Base-by-base conservation (phyloP, 2,888 invertebrate genomes). In the Calliscelio sp. region DNA sequence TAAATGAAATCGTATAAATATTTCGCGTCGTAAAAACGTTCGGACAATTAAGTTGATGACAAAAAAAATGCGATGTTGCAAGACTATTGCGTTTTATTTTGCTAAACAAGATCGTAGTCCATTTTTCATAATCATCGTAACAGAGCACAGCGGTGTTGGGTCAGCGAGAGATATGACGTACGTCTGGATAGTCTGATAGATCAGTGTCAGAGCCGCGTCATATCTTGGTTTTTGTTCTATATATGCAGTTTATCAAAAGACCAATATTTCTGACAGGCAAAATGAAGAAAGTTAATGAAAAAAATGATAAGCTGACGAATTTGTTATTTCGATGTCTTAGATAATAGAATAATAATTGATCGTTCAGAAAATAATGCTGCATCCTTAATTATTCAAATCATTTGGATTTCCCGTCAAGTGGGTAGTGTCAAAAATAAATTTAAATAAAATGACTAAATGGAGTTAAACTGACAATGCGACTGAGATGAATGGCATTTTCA, bases 101-200 rank as follows among this genome's bases (percentile, higher is more conserved):
- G n/a, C 22, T 51, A 18, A 32, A 68, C 20, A 22, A 63, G 61
- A 65, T 57, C 59, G 49, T 49, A 55, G 65, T 57, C 57, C 68
- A 61, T 53, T 68, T 80, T 74, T 75, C 66, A 74, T 65, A 51
- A 74, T 59, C 44, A 74, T 66, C 25, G 38, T 44, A 28, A 49
- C 20, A 38, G 25, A 73, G 32, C 61, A 65, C 55, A n/a, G n/a
- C 65, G 46, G 32, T 20, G 71, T 63, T 10, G 28, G 53, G 63
- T 70, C 44, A 63, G 20, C 18, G 20, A 16, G 20, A 63, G 41
- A 70, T 71, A 55, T 65, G 71, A 79, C 79, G 53, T 44, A 61
- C 28, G 18, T 25, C 41, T 22, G 14, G 61, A 51, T 8, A 11
- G 61, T 44, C 28, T 41, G 49, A 49, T 49, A 35, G 51, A 74